These are phyloP conservation scores for Ramphastos sulfuratus DNA, from an alignment of 2,113 vertebrate genomes.

Conservation along the genomic window DNA sequence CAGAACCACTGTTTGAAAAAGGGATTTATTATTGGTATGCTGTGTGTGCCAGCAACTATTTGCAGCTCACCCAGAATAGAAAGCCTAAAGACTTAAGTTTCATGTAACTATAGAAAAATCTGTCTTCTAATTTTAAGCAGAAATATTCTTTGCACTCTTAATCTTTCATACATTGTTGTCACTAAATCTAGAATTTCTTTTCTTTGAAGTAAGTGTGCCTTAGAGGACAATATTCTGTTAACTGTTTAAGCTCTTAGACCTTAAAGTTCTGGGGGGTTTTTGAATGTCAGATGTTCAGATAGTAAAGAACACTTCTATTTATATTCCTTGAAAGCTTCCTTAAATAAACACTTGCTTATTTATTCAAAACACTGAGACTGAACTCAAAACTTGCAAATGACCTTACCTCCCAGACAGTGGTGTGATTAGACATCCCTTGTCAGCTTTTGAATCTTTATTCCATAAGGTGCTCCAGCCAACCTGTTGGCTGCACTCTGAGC, in stretches of 20 bases:
- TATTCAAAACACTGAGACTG: conserved; percentile 25
- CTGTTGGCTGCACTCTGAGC: neutral
- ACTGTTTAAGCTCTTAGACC: neutral
- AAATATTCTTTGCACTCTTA: conserved; percentile 11
- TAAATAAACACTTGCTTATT: conserved; percentile 46
- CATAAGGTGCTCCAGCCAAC: conserved; percentile 3
- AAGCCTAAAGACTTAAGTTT: conserved; percentile 66
- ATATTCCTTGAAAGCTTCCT: conserved; percentile 50
- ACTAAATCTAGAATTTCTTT: conserved; percentile 66
- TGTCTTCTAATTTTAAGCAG: conserved; percentile 50
- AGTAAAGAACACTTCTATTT: conserved; percentile 60
- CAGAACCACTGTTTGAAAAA: conserved; percentile 62
- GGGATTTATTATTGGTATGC: conserved; percentile 65
- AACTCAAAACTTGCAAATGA: conserved; percentile 9
- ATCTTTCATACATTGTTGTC: conserved; percentile 46
- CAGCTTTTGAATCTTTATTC: conserved; percentile 29
- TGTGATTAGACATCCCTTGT: neutral
- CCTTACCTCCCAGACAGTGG: neutral
- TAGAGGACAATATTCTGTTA: neutral
- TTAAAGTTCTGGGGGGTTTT: neutral
- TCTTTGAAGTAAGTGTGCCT: conserved; percentile 21
- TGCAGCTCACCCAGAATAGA: conserved; percentile 63
- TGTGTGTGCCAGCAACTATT: conserved; percentile 64
- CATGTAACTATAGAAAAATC: conserved; percentile 62
- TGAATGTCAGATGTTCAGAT: conserved; percentile 42